Percentiles rank a stretch among this genome's conserved stretches.
These are phyloP conservation scores for Scaptomyza montana DNA, from an alignment of 1,140 invertebrate genomes.

Conservation along the genomic window DNA sequence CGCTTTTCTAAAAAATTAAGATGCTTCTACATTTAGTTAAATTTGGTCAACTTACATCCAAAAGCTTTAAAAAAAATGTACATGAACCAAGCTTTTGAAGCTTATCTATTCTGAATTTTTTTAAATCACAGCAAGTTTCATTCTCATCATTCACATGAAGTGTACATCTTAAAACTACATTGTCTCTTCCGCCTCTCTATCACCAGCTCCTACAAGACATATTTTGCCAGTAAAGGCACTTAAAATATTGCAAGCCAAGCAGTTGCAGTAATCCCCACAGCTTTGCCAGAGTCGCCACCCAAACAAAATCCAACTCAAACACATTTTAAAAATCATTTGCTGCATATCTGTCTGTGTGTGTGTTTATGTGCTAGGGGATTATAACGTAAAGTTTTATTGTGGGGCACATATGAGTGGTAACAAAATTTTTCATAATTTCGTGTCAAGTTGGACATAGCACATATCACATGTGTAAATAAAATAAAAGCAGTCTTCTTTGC, in stretches of 20 bases:
- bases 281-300: constrained; percentile 19
- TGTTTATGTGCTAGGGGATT: constrained; percentile 10
- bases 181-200: constrained; percentile 2
- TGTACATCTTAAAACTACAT: constrained; percentile 8
- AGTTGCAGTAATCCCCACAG: constrained; percentile 22
- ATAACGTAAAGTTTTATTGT: constrained; percentile 20
- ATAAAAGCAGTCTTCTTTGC: background rate
- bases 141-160: background rate
- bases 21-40: background rate
- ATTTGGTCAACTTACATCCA: background rate
- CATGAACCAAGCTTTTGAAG: background rate
- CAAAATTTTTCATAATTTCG: constrained; percentile 52
- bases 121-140: background rate
- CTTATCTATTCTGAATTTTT: background rate
- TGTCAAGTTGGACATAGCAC: constrained; percentile 24
- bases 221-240: constrained; percentile 48
- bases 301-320: constrained; percentile 14
- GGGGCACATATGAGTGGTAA: constrained; percentile 16
- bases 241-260: constrained; percentile 48
- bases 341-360: constrained; percentile 28
- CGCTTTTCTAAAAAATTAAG: too few relatives aligned
- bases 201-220: constrained; percentile 42
- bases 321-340: constrained; percentile 67
- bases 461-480: background rate
- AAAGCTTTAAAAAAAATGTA: background rate